These are phyloP conservation scores for Volucella bombylans DNA, from an alignment of 2,888 invertebrate genomes.

Conservation along the genomic window DNA sequence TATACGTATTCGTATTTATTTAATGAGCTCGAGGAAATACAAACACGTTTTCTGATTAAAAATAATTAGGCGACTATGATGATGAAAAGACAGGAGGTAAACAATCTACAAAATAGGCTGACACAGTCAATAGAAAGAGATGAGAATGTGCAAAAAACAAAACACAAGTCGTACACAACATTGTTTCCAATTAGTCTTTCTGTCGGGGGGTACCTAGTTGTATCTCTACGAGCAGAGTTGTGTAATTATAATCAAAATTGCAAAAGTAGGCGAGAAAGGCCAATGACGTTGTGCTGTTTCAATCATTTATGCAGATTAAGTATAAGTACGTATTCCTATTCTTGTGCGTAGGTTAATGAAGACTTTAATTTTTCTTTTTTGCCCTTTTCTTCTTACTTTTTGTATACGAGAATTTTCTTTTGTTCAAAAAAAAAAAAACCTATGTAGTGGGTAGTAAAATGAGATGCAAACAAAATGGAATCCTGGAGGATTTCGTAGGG, in stretches of 20 bases:
- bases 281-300: not conserved
- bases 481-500: too few relatives aligned
- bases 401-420: too few relatives aligned
- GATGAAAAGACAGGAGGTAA: slow-evolving; percentile 1
- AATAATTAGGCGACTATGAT: slow-evolving; percentile 17
- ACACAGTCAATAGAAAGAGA: not conserved
- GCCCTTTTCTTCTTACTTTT: too few relatives aligned
- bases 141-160: not conserved
- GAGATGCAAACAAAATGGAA: too few relatives aligned
- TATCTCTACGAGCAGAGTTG: too few relatives aligned
- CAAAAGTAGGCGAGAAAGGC: too few relatives aligned
- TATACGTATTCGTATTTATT: too few relatives aligned
- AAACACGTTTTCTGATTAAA: slow-evolving; percentile 20
- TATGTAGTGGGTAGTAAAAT: too few relatives aligned
- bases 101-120: slow-evolving; percentile 7
- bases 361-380: too few relatives aligned
- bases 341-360: not conserved
- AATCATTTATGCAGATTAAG: slow-evolving; percentile 5
- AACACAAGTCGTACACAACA: not conserved
- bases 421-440: too few relatives aligned
- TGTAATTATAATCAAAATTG: too few relatives aligned
- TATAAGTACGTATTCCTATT: too few relatives aligned
- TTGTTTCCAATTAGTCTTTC: slow-evolving; percentile 3
- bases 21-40: not conserved
- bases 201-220: not conserved